Conservation (phyloP, 2,888 invertebrate species). For the Glaucopsyche alexis region DNA sequence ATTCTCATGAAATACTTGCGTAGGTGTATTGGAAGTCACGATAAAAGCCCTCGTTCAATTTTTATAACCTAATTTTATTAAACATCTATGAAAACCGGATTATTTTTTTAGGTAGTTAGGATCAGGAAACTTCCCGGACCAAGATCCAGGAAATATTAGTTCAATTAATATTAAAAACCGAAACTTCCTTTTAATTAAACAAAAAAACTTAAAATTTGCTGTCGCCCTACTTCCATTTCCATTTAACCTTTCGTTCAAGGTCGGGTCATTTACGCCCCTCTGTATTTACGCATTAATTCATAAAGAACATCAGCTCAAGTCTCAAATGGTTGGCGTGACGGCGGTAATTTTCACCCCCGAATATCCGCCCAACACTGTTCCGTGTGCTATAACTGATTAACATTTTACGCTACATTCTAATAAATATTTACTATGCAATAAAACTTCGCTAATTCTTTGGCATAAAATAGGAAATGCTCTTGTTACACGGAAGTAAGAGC, state of each 20-base stretch:
- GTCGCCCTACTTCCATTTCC: slow-evolving; percentile 1
- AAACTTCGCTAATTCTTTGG: background rate
- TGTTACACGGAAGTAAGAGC: too few relatives aligned
- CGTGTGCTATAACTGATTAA: slow-evolving; percentile 21
- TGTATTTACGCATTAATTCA: slow-evolving; percentile 26
- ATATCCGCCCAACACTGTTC: slow-evolving; percentile 19
- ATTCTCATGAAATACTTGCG: background rate
- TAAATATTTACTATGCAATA: background rate
- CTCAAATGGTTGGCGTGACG: slow-evolving; percentile 26
- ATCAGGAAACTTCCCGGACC: too few relatives aligned
- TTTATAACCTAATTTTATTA: too few relatives aligned
- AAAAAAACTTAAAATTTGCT: background rate
- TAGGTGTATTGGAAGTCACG: too few relatives aligned
- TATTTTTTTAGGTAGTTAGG: too few relatives aligned
- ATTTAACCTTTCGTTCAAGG: slow-evolving; percentile 8
- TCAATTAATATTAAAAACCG: too few relatives aligned
- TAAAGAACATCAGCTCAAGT: slow-evolving; percentile 25
- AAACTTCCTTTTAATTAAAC: background rate
- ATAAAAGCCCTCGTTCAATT: too few relatives aligned
- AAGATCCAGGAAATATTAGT: too few relatives aligned
- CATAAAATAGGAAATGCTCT: too few relatives aligned
- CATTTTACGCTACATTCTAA: slow-evolving; percentile 15
- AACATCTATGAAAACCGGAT: too few relatives aligned
- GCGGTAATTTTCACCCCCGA: slow-evolving; percentile 15
- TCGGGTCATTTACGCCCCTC: slow-evolving; percentile 5